A percentile compares a stretch with the other conserved stretches of the same genome.
Conservation (phyloP, 2,888 invertebrate genomes). For the Merodon equestris region DNA sequence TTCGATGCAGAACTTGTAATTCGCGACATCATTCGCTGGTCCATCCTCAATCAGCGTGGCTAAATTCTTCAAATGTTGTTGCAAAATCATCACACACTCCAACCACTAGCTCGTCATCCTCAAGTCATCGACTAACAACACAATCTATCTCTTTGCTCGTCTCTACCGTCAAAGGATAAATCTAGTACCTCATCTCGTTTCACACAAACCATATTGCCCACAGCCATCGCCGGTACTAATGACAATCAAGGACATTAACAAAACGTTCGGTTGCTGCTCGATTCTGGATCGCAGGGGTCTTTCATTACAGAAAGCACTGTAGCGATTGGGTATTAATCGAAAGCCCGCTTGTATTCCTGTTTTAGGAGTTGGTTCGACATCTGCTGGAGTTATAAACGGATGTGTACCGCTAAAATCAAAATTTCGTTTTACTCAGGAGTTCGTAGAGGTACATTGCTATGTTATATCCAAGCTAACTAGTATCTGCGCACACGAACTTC, state of each 20-base stretch:
- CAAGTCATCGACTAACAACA: no score
- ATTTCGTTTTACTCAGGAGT: neutral
- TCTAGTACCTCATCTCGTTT: neutral
- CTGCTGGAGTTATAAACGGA: slow-evolving; percentile 13
- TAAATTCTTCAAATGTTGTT: no score
- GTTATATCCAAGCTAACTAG: slow-evolving; percentile 24
- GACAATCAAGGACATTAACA: slow-evolving; percentile 7
- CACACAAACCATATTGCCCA: no score
- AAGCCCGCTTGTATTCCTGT: slow-evolving; percentile 10
- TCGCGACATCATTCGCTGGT: no score
- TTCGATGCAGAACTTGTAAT: no score
- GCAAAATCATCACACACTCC: no score
- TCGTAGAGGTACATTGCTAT: slow-evolving; percentile 8
- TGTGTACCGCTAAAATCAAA: neutral
- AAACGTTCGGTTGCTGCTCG: slow-evolving; percentile 9
- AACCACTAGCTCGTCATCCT: no score
- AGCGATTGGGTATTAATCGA: neutral
- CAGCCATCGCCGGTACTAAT: neutral
- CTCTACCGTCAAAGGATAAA: neutral
- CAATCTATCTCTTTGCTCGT: slow-evolving; percentile 8
- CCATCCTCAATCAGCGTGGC: no score
- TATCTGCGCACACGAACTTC: neutral
- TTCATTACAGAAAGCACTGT: neutral
- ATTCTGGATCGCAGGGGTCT: neutral
- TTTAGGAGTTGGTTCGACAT: no score